phyloP scores from a whole-genome alignment of 2,888 invertebrate genomes.

The Mycalesis mineus region DNA sequence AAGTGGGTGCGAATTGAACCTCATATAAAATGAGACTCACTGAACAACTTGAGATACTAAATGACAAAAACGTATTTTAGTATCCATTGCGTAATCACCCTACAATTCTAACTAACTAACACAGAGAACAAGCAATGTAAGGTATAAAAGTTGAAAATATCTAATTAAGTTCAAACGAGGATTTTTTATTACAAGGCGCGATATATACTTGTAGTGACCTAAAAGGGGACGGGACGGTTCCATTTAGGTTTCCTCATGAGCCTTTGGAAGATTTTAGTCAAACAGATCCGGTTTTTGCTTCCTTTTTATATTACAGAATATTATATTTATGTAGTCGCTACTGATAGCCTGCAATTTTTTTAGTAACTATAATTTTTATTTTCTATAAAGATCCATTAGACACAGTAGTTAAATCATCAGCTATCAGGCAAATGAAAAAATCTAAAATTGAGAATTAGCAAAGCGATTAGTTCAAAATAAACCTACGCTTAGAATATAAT shows the following conservation, averaged over 20 bases:
- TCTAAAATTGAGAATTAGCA: too few relatives aligned
- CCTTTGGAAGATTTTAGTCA: slow-evolving; percentile 21
- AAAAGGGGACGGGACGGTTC: slow-evolving; percentile 21
- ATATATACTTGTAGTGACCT: not conserved
- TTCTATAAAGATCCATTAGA: too few relatives aligned
- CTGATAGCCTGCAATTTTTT: too few relatives aligned
- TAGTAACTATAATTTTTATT: too few relatives aligned
- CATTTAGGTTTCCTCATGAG: slow-evolving; percentile 6
- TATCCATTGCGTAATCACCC: not conserved
- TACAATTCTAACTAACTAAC: not conserved
- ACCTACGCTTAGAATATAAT: too few relatives aligned
- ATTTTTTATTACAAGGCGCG: not conserved
- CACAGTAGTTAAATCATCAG: too few relatives aligned
- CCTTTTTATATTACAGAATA: not conserved
- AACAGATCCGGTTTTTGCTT: slow-evolving; percentile 14
- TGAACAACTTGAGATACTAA: not conserved
- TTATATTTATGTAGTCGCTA: not conserved
- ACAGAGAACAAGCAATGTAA: not conserved
- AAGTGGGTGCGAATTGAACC: slow-evolving; percentile 19
- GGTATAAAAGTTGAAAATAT: not conserved
- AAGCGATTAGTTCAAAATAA: too few relatives aligned
- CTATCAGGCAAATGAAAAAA: too few relatives aligned
- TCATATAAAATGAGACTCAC: slow-evolving; percentile 1
- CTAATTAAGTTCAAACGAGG: not conserved
- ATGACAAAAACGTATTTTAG: not conserved